A percentile compares a stretch with the other conserved stretches of the same genome.
phyloP scores from a whole-genome alignment of 2,888 invertebrate genomes.

The Acanthosepion esculentum region DNA sequence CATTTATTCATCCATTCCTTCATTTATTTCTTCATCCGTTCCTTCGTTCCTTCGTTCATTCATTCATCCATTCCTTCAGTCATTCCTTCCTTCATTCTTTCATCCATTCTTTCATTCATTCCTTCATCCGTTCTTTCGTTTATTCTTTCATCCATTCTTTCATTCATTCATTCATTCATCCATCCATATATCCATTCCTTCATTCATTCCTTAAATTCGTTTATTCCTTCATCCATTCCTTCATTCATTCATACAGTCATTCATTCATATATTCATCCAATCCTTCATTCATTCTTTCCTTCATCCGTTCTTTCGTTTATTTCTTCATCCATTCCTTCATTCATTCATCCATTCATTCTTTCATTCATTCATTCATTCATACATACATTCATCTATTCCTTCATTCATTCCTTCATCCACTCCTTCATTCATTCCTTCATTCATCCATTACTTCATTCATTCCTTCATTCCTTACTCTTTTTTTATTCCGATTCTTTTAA shows the following conservation, averaged over 20 bases:
- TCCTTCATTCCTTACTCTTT: background rate
- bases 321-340: no score
- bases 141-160: background rate
- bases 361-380: background rate
- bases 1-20: no score
- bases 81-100: no score
- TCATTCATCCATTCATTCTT: background rate
- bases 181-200: background rate
- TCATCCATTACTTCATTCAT: background rate
- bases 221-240: background rate
- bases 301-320: no score
- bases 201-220: fast-evolving
- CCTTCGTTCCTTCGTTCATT: no score
- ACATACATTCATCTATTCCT: background rate
- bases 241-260: no score
- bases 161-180: background rate
- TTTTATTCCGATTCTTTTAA: background rate
- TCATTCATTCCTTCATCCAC: no score
- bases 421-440: background rate
- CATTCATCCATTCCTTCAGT: no score
- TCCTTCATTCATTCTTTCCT: no score
- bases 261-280: no score
- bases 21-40: no score
- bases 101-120: background rate
- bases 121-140: background rate